phyloP scores from a whole-genome alignment of 2,113 vertebrate species.

The Odobenus rosmarus region DNA sequence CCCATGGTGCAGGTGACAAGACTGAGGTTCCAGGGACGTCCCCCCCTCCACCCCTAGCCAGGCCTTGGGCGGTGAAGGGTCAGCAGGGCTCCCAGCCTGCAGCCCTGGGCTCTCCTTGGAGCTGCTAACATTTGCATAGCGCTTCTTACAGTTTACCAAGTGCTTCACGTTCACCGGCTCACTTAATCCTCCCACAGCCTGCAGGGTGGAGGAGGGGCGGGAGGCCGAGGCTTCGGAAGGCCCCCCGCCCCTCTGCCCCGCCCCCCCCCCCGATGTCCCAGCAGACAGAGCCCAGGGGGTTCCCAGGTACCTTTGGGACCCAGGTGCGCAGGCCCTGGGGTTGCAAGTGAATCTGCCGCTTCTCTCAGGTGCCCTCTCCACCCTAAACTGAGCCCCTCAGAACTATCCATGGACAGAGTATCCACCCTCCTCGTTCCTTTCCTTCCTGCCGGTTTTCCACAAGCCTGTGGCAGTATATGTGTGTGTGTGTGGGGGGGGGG shows the following conservation, averaged over 20 bases:
- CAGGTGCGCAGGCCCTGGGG: not conserved
- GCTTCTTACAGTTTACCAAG: conserved; percentile 65
- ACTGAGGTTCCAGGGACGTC: not conserved
- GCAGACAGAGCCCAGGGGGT: not conserved
- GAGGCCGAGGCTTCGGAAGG: not conserved
- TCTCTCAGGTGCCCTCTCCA: not conserved
- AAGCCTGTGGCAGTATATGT: not conserved
- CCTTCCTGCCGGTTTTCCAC: not conserved
- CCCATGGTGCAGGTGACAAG: not conserved
- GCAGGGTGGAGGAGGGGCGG: not conserved
- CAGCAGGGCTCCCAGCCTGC: not conserved
- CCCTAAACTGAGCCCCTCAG: not conserved
- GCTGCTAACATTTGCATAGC: conserved; percentile 74
- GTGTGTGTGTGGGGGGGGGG: not conserved
- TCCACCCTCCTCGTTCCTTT: not conserved
- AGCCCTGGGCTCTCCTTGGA: not conserved
- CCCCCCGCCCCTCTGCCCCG: not conserved
- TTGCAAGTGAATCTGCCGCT: too few species aligned
- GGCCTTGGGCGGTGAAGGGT: not conserved
- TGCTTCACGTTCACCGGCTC: conserved; percentile 23
- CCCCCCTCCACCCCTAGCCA: not conserved
- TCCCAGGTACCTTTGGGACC: not conserved
- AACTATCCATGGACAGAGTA: too few species aligned
- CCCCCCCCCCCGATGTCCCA: not conserved
- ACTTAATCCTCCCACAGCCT: conserved; percentile 59